These are phyloP conservation scores for Pycnomerus fuliginosus DNA, from an alignment of 2,888 invertebrate genomes.

Conservation along the genomic window DNA sequence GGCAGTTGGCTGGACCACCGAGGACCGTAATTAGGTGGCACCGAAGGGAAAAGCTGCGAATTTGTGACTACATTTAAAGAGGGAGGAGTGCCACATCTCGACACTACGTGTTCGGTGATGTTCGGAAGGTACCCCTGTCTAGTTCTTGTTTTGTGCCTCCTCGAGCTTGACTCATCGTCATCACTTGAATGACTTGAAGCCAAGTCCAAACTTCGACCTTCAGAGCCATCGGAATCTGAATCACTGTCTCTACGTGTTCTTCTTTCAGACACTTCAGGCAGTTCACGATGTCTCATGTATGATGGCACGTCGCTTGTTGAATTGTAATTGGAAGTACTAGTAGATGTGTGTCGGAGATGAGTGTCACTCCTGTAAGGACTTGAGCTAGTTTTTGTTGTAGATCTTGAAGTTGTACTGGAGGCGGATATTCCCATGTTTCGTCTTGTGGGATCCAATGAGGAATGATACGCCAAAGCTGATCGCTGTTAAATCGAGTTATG, in stretches of 20 bases:
- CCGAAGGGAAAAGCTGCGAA: constrained; percentile 68
- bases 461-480: constrained; percentile 80
- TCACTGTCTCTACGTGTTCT: constrained; percentile 58
- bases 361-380: constrained; percentile 91
- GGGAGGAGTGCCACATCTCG: constrained; percentile 59
- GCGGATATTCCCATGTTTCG: constrained; percentile 91
- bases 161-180: constrained; percentile 69
- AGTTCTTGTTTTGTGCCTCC: constrained; percentile 44
- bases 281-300: constrained; percentile 62
- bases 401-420: constrained; percentile 90
- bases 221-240: constrained; percentile 77
- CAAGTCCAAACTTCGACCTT: constrained; percentile 80
- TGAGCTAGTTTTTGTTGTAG: constrained; percentile 92
- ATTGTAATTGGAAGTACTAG: constrained; percentile 86
- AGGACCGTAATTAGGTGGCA: constrained; percentile 59
- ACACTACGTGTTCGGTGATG: constrained; percentile 56
- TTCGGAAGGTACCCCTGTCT: constrained; percentile 62
- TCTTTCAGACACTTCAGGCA: constrained; percentile 44
- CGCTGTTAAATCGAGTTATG: constrained; percentile 53
- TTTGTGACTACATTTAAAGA: constrained; percentile 65
- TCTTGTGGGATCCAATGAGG: constrained; percentile 63
- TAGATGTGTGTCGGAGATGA: constrained; percentile 79
- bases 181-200: constrained; percentile 96
- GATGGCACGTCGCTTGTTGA: constrained; percentile 77
- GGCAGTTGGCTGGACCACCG: constrained; percentile 70